Base-by-base conservation (phyloP, 2,113 vertebrate genomes). In the Charadrius vociferus region DNA sequence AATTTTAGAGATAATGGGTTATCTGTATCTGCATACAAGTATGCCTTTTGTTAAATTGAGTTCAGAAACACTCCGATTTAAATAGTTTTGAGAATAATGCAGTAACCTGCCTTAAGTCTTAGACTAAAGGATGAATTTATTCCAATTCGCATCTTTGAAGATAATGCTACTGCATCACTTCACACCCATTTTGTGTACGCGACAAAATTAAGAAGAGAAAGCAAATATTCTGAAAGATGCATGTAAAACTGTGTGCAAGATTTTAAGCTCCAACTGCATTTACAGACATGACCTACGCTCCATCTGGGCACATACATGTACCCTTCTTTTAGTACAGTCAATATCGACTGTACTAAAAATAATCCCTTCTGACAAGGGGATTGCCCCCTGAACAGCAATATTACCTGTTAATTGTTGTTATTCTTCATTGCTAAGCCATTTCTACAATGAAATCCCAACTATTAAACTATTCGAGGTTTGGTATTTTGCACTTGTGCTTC, bases 221-320 rank as follows among this genome's bases (percentile, higher is more conserved):
- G 12, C 5, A 30, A 71, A 47, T 13, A 12, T 37, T 67, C 32
- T 24, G 23, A 58, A 79, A 62, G 53, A 37, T 10, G 19, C 10
- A 12, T 18, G 21, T 4, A 37, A 49, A 66, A 18, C 9, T 16
- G 1, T 7, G 27, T 1, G 6, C 34, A 24, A 39, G 72, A 67
- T 27, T 68, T 67, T 13, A 81, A n/a, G 30, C 7, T 79, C 45
- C 39, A 67, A 11, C 39, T 47, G 36, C 39, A 29, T 36, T 87
- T 55, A 22, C 36, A 79, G 29, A 37, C 49, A 5, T 2, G 4
- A 72, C 21, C 45, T 66, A 27, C 1, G 0, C 45, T 59, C 37
- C 30, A 39, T 36, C 22, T 36, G 13, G 36, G 26, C 2, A 1
- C 0, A 0, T 2, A 37, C 12, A 34, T 1, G 14, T 22, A 22